Base-by-base conservation (phyloP, 2,113 vertebrate species). In the Trachemys scripta region DNA sequence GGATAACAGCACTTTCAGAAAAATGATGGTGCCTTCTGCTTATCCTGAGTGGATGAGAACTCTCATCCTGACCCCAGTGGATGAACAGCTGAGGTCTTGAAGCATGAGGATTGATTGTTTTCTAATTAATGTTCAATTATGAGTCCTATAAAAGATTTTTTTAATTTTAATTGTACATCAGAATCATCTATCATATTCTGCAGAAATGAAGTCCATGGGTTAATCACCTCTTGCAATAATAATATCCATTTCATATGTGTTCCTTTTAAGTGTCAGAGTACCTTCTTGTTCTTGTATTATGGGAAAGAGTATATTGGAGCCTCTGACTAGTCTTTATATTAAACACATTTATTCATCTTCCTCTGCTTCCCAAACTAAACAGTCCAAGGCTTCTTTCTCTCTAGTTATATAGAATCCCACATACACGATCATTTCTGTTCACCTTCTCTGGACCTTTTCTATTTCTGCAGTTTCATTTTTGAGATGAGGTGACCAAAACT, bases 161-260 rank as follows among this genome's bases (percentile, higher is more conserved):
- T 5, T 0, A 0, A 87, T 92, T 89, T 94, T 76, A 82, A 31
- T 6, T 2, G 69, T 89, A 38, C 8, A 29, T 8, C 72, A 78
- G 49, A 88, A 90, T 84, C 4, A n/a, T 82, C 29, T 75, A 54
- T 6, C 17, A 29, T 79, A 93, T 85, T 83, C 69, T 38, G 8
- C 1, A 20, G 24, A 90, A 88, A 9, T 81, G 51, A 92, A 49
- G 80, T 85, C 45, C n/a, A 80, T 45, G 10, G 24, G 10, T 92
- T 94, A 93, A 93, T 79, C 81, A 45, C 81, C 10, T 93, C 59
- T 90, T 92, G 78, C 1, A 91, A 78, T 84, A 87, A 79, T 22
- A 57, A 31, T 45, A 24, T 2, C 20, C 47, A 22, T 76, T 85
- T 87, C 53, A n/a, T 47, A 92, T 75, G 3, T 45, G 8, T 31